Evolutionary conservation across 2,113 vertebrate genomes (phyloP).

Genomic region (Peromyscus californicus): DNA sequence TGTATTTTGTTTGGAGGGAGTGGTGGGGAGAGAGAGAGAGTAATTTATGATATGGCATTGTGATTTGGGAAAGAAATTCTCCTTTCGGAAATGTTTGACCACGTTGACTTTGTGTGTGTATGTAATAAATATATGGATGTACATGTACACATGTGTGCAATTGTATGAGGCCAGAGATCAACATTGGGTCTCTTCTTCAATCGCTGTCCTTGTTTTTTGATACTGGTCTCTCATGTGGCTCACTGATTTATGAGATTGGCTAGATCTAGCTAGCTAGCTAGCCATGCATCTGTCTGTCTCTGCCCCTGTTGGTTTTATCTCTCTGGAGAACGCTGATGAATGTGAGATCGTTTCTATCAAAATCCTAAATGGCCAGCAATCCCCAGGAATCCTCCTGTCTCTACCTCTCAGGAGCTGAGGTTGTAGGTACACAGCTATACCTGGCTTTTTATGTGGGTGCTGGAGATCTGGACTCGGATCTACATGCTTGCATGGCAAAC

Average conservation of each 20-base stretch:
- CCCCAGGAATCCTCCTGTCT: background rate
- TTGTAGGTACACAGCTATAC: background rate
- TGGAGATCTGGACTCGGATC: background rate
- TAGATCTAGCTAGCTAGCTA: background rate
- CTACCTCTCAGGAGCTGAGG: background rate
- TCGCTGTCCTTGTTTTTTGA: background rate
- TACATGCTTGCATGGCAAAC: background rate
- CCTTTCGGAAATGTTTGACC: background rate
- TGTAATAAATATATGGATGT: background rate
- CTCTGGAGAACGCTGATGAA: background rate
- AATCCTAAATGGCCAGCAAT: background rate
- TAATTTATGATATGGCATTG: background rate
- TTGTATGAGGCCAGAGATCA: background rate
- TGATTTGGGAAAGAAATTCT: background rate
- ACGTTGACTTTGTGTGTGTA: background rate
- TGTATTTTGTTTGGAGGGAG: background rate
- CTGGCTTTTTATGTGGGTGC: background rate
- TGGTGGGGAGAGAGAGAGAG: rapidly evolving
- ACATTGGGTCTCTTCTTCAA: background rate
- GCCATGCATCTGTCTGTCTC: background rate
- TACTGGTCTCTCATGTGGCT: background rate
- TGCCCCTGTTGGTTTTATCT: background rate
- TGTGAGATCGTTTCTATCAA: background rate
- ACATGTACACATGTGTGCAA: no score
- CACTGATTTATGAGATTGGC: background rate